phyloP scores from a whole-genome alignment of 53 echinoderm and acorn worm genomes.

The Actinopyga echinites region DNA sequence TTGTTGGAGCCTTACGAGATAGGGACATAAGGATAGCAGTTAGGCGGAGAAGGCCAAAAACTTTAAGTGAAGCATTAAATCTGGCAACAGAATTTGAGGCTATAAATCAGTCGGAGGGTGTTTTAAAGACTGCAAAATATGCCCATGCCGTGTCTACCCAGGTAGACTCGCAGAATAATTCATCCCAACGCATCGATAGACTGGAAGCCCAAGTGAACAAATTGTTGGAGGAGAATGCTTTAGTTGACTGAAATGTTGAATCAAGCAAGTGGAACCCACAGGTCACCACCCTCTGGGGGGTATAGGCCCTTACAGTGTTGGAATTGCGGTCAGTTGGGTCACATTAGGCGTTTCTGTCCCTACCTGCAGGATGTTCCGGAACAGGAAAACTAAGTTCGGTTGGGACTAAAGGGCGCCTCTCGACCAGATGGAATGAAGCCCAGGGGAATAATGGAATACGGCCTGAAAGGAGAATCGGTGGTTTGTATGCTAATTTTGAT shows the following conservation, averaged over 20 bases:
- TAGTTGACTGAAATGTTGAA: no score
- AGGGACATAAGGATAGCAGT: constrained; percentile 14
- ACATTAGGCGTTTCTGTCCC: constrained; percentile 2
- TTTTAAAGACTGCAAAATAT: not conserved
- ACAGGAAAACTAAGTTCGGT: constrained; percentile 9
- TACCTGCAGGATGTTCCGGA: not conserved
- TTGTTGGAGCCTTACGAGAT: not conserved
- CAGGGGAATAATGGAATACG: not conserved
- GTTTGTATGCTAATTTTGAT: not conserved
- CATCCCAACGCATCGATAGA: not conserved
- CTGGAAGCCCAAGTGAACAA: not conserved
- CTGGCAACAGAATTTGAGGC: constrained; percentile 10
- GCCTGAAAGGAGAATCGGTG: not conserved
- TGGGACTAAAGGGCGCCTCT: constrained; percentile 11
- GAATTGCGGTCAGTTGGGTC: constrained; percentile 16
- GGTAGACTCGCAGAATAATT: not conserved
- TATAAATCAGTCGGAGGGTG: not conserved
- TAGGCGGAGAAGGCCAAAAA: constrained; percentile 10
- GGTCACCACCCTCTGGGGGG: no score
- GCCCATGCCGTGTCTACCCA: not conserved
- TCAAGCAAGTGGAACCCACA: no score
- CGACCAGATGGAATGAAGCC: not conserved
- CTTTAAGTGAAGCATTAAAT: not conserved
- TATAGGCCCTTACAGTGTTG: not conserved
- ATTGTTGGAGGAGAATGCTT: constrained; percentile 1